These are phyloP conservation scores for Chelidonichthys spinosus DNA, from an alignment of 2,797 vertebrate genomes.

Conservation along the genomic window DNA sequence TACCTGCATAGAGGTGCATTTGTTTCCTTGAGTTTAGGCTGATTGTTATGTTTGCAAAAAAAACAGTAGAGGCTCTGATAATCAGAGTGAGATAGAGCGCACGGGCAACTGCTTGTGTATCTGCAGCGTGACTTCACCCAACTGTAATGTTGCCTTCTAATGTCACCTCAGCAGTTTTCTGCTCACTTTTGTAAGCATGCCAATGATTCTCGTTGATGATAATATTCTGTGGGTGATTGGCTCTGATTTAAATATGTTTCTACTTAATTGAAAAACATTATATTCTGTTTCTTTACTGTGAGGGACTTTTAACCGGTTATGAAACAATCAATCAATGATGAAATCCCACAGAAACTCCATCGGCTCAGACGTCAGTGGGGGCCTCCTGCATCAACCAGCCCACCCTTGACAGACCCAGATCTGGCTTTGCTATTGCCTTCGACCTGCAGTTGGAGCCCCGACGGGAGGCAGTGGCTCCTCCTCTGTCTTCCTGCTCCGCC, in stretches of 20 bases:
- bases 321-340: not conserved
- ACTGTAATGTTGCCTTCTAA: not conserved
- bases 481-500: not conserved
- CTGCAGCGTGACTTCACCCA: constrained; percentile 34
- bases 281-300: not conserved
- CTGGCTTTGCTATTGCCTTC: not conserved
- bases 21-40: constrained; percentile 22
- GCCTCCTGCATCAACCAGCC: not conserved
- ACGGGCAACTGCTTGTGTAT: constrained; percentile 16
- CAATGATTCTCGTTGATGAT: not conserved
- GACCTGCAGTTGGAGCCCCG: not conserved
- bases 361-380: no score
- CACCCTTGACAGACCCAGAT: not conserved
- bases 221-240: constrained; percentile 12
- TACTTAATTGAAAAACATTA: not conserved
- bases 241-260: constrained; percentile 2
- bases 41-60: constrained; percentile 24
- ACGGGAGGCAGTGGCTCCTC: not conserved
- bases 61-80: constrained; percentile 11
- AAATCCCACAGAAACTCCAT: no score
- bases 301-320: not conserved
- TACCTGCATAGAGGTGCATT: constrained; percentile 29
- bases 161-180: constrained; percentile 24
- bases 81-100: constrained; percentile 1
- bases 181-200: constrained; percentile 14